A percentile compares a stretch with the other conserved stretches of the same genome.
Evolutionary conservation across 2,888 invertebrate species (phyloP).

Genomic region (Cerceris rybyensis): DNA sequence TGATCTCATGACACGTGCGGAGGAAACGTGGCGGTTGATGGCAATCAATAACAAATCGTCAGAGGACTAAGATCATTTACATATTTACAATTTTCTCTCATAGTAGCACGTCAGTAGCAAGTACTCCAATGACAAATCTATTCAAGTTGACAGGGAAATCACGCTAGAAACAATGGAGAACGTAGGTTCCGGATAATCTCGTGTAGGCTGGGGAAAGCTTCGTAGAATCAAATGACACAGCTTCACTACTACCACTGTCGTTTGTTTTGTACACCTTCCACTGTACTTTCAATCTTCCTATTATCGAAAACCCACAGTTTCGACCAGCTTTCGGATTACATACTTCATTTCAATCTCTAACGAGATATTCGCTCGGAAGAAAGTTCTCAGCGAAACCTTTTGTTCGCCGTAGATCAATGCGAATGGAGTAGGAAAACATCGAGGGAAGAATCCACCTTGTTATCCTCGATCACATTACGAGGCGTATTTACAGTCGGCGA

Average conservation of each 20-base stretch:
- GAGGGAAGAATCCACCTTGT: background rate
- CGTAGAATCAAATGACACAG: conserved; percentile 43
- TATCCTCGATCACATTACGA: conserved; percentile 1
- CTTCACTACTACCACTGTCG: background rate
- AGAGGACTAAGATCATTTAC: too few species aligned
- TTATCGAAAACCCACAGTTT: too few species aligned
- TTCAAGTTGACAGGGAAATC: background rate
- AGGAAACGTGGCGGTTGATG: too few species aligned
- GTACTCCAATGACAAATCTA: too few species aligned
- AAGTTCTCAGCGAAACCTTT: background rate
- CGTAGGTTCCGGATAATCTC: conserved; percentile 49
- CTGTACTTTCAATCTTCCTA: too few species aligned
- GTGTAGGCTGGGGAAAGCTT: conserved; percentile 53
- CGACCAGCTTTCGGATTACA: background rate
- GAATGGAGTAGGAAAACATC: background rate
- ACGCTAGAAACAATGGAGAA: conserved; percentile 40
- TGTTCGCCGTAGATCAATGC: background rate
- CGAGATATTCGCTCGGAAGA: too few species aligned
- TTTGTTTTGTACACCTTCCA: too few species aligned
- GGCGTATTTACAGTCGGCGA: conserved; percentile 12
- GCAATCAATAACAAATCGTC: too few species aligned
- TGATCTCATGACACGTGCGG: too few species aligned
- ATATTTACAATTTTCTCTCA: too few species aligned
- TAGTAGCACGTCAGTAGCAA: too few species aligned
- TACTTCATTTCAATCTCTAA: background rate